phyloP scores from a whole-genome alignment of 2,113 vertebrate genomes.

The Ariopsis seemanni region DNA sequence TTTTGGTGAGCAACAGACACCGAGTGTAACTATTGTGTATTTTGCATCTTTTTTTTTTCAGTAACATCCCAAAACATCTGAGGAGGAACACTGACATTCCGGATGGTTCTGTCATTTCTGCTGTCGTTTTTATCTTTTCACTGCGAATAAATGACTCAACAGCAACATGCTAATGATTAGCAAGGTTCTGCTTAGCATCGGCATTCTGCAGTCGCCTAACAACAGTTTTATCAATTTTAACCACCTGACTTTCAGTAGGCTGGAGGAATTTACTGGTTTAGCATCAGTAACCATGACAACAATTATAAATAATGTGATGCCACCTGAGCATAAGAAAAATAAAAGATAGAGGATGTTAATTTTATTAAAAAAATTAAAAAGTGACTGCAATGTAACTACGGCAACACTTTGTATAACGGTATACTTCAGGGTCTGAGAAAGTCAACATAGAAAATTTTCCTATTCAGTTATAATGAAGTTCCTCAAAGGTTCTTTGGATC shows the following conservation, averaged over 20 bases:
- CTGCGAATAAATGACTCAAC: background rate
- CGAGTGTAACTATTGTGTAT: background rate
- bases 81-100: background rate
- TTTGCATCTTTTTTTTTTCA: background rate
- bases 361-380: no score
- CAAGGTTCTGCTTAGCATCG: background rate
- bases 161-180: background rate
- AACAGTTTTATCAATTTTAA: background rate
- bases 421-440: background rate
- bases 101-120: background rate
- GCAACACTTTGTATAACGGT: background rate
- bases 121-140: background rate
- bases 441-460: background rate
- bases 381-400: background rate
- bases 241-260: background rate
- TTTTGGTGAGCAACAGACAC: background rate
- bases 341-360: background rate
- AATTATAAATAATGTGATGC: background rate
- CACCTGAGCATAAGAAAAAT: background rate
- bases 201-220: background rate
- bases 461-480: background rate
- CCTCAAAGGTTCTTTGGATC: background rate
- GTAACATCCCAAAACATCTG: background rate
- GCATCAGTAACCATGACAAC: background rate
- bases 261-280: background rate